Evolutionary conservation across 2,113 vertebrate genomes (phyloP).

Genomic region (Hydropotes inermis): DNA sequence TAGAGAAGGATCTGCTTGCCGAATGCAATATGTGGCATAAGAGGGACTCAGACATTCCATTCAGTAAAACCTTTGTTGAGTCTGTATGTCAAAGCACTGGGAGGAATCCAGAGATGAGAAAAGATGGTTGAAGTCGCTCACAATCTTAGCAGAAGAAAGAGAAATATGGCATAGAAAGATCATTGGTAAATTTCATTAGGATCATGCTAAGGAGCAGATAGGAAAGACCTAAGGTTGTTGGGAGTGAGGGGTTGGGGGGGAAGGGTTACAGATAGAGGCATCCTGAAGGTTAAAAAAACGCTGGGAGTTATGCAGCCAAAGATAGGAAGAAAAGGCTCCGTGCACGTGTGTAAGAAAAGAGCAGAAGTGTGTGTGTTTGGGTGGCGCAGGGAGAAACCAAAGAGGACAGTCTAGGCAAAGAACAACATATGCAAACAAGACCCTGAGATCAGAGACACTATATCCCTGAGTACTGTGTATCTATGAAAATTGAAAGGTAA

Average conservation of each 20-base stretch:
- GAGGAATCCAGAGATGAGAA: neutral
- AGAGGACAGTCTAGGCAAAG: neutral
- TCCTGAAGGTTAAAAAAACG: neutral
- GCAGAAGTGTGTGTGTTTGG: neutral
- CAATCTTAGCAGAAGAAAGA: neutral
- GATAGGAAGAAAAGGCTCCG: neutral
- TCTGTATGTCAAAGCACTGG: neutral
- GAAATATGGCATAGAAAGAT: neutral
- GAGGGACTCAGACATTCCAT: neutral
- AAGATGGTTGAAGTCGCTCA: neutral
- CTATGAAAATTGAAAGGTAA: conserved; percentile 11
- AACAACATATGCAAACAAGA: neutral
- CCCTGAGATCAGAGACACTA: neutral
- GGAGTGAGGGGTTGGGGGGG: neutral
- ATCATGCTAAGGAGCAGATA: neutral
- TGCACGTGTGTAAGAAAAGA: neutral
- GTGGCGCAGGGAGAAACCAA: neutral
- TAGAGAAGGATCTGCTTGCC: neutral
- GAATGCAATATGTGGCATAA: neutral
- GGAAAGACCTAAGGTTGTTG: neutral
- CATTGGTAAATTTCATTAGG: neutral
- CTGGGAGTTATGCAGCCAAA: neutral
- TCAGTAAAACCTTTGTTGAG: neutral
- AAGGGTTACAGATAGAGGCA: neutral
- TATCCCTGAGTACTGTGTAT: neutral